These are phyloP conservation scores for Psilanteris sp. DNA, from an alignment of 1,140 invertebrate genomes.

Conservation along the genomic window DNA sequence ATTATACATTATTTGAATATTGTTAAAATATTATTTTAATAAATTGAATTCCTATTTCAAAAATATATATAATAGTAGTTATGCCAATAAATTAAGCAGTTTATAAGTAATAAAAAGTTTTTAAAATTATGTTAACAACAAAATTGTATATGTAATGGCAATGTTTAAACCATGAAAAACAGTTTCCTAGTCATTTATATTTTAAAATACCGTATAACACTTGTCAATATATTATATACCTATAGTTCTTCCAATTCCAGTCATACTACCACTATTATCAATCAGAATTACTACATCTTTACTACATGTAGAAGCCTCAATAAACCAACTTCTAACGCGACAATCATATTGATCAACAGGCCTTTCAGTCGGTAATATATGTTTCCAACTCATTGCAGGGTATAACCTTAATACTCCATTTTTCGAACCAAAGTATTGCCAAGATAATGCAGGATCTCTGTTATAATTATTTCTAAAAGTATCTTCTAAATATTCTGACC, in stretches of 20 bases:
- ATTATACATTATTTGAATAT: too few relatives aligned
- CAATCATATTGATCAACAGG: constrained; percentile 90
- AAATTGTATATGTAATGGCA: too few relatives aligned
- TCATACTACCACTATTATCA: constrained; percentile 99
- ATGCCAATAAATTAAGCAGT: too few relatives aligned
- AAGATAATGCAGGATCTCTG: constrained; percentile 92
- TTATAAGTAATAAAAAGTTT: too few relatives aligned
- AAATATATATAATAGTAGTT: too few relatives aligned
- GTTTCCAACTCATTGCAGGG: constrained; percentile 84
- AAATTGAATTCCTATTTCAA: too few relatives aligned
- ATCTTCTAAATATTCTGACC: constrained; percentile 91
- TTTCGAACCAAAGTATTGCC: constrained; percentile 97
- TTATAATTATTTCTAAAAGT: constrained; percentile 92
- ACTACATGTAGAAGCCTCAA: constrained; percentile 97
- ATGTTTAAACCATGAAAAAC: too few relatives aligned
- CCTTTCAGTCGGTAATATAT: constrained; percentile 66
- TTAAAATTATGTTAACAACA: too few relatives aligned
- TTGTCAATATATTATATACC: constrained; percentile 74
- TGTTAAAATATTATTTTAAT: too few relatives aligned
- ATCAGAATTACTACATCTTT: constrained; percentile 98
- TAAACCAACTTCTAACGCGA: constrained; percentile 94
- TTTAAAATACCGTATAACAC: too few relatives aligned
- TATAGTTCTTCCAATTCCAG: constrained; percentile 89
- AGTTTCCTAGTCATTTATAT: too few relatives aligned
- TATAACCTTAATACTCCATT: constrained; percentile 94